Conservation (phyloP, 2,113 vertebrate genomes). For the Catagonus wagneri region DNA sequence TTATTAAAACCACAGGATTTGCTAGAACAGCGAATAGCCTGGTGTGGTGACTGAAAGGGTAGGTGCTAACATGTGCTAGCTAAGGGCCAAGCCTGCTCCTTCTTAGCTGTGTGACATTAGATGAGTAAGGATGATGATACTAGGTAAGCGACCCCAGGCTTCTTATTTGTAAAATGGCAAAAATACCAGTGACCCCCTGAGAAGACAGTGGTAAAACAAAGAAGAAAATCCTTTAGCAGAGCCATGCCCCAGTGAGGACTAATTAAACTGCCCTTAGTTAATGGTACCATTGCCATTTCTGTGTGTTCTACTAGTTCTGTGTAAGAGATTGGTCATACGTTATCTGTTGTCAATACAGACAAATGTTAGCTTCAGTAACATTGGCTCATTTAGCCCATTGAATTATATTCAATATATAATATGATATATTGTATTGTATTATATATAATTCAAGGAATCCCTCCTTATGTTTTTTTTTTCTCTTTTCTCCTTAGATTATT, state of each 20-base stretch:
- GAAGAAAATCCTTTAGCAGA: neutral
- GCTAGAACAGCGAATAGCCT: neutral
- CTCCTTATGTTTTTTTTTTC: neutral
- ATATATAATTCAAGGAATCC: neutral
- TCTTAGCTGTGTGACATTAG: neutral
- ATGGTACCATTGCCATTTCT: neutral
- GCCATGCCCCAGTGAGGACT: neutral
- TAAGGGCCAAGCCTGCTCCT: neutral
- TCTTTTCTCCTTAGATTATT: neutral
- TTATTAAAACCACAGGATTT: neutral
- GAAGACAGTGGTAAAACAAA: neutral
- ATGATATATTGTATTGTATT: neutral
- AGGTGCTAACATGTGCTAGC: neutral
- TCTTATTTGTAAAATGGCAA: neutral
- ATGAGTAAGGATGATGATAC: neutral
- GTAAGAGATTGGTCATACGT: neutral
- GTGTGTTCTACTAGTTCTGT: neutral
- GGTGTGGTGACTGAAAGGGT: neutral
- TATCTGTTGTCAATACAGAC: neutral
- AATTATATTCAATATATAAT: neutral
- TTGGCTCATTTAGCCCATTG: constrained; percentile 3
- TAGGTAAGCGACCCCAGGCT: neutral
- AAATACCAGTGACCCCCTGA: neutral
- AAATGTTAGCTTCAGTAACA: neutral
- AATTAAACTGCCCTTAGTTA: neutral